These are phyloP conservation scores for Tetramorium bicarinatum DNA, from an alignment of 2,888 invertebrate genomes.

Conservation along the genomic window DNA sequence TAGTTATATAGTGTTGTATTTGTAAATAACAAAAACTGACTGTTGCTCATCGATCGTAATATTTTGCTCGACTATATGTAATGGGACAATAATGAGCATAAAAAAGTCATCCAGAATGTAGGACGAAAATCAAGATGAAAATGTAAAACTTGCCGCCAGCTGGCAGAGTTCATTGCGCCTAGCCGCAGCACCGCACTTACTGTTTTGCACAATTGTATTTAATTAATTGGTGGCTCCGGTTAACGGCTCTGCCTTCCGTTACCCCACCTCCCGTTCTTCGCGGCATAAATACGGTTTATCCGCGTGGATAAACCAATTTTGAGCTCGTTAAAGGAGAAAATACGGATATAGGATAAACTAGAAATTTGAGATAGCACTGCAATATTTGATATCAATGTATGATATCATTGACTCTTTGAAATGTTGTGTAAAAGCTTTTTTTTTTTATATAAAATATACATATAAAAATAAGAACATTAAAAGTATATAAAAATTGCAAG, in stretches of 20 bases:
- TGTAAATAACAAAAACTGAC: background rate
- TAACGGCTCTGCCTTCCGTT: constrained; percentile 33
- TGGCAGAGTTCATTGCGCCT: constrained; percentile 69
- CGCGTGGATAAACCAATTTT: constrained; percentile 46
- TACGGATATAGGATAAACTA: background rate
- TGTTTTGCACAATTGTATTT: constrained; percentile 79
- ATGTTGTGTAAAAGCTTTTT: background rate
- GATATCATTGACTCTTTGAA: too few relatives aligned
- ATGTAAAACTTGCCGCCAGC: constrained; percentile 37
- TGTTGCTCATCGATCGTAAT: background rate
- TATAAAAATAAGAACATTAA: background rate
- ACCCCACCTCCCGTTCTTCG: constrained; percentile 21
- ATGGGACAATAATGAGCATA: background rate
- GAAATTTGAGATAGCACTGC: background rate
- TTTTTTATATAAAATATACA: background rate
- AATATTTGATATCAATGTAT: background rate
- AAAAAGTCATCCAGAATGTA: constrained; percentile 30
- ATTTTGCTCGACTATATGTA: background rate
- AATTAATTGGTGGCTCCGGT: constrained; percentile 78
- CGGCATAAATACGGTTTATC: constrained; percentile 38
- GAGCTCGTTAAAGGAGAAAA: constrained; percentile 33
- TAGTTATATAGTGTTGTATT: background rate
- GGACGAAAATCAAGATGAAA: constrained; percentile 34
- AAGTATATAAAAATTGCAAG: background rate
- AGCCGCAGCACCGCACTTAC: constrained; percentile 64